Evolutionary conservation across 2,797 vertebrate genomes (phyloP), one percentile per base, ranked within the genome.

Genomic region (Takifugu rubripes): DNA sequence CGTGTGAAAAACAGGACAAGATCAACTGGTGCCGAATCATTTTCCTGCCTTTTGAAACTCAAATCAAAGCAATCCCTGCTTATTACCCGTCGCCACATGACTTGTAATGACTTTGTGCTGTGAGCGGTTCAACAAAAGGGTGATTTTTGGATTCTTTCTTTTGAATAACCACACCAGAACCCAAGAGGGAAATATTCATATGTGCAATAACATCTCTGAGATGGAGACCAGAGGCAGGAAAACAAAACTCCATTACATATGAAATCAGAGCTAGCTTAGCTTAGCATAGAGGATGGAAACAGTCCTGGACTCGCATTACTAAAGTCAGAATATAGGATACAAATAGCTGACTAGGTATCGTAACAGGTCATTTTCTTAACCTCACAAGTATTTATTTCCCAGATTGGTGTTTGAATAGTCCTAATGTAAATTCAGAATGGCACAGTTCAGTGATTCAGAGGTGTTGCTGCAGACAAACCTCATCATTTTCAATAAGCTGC

Each of bases 231-330:
- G 14, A 11, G 36, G 21, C 21, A 33, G 31, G 31, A 33, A 33
- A 33, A 33, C 5, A 44, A 16, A 44, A 44, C 15, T 44, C 43
- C 43, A 44, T 17, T 4, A 14, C 3, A 29, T 42, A 5, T 44
- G 7, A 49, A 16, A 48, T 3, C 11, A 25, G 10, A 33, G 53
- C 17, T 9, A 58, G 52, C 25, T 50, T 43, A 36, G 24, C 43
- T 52, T 29, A 56, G 36, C 21, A 56, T 29, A 61, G 51, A 43
- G 11, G 54, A 11, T 24, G 46, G 40, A 42, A 40, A 49, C 24
- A 15, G 43, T 40, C 36, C 36, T 40, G 36, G 21, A 1, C 21
- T 21, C 21, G 21, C 21, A 21, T 21, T 21, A 21, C 21, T 21
- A 21, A 21, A 21, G 21, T 21, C 21, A 21, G 21, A 21, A 21